Evolutionary conservation across 2,113 vertebrate genomes (phyloP).

Genomic region (Paedocypris sp.): DNA sequence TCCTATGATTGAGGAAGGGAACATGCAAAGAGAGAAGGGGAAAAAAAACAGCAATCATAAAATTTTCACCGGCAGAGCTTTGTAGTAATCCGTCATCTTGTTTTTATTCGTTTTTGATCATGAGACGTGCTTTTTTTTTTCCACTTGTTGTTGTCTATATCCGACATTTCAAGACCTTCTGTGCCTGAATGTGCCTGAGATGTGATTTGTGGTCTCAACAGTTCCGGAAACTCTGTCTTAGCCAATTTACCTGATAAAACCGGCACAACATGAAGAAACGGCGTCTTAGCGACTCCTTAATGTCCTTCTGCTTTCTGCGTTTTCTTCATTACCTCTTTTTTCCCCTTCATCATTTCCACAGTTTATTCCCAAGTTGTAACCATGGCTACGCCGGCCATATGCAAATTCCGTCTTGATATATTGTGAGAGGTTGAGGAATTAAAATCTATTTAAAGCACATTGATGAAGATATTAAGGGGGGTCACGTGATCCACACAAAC

Average conservation of each 20-base stretch:
- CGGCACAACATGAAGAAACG: too few species aligned
- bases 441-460: constrained; percentile 40
- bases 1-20: too few species aligned
- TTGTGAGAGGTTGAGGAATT: constrained; percentile 33
- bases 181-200: background rate
- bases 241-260: constrained; percentile 39
- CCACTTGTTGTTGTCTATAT: background rate
- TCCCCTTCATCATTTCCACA: constrained; percentile 13
- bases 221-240: constrained; percentile 29
- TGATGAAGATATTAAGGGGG: background rate
- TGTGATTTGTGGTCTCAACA: constrained; percentile 25
- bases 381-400: constrained; percentile 43
- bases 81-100: background rate
- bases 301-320: background rate
- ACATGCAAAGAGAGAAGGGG: background rate
- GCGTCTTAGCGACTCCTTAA: background rate
- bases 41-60: background rate
- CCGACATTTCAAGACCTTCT: constrained; percentile 14
- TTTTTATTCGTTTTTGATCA: background rate
- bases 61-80: too few species aligned
- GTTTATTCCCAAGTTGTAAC: constrained; percentile 34
- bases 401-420: constrained; percentile 35
- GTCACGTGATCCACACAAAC: background rate
- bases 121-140: background rate
- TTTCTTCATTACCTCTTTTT: constrained; percentile 9